phyloP scores from a whole-genome alignment of 2,797 vertebrate species.

The Cetoscarus ocellatus region DNA sequence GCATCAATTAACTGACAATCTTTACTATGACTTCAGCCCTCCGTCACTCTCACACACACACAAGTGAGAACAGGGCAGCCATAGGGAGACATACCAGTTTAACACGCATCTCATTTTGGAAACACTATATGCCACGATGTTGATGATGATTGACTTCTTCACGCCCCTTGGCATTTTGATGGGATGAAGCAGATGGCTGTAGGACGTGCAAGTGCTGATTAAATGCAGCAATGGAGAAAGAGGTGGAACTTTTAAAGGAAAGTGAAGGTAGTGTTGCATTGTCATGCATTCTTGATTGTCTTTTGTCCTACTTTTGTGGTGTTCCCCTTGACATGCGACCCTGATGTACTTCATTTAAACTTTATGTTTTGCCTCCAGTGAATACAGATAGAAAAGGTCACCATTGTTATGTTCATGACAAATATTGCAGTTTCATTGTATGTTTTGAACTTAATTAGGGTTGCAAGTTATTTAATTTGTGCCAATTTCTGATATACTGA shows the following conservation, averaged over 20 bases:
- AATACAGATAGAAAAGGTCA: not conserved
- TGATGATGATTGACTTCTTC: slow-evolving; percentile 44
- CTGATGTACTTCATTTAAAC: not conserved
- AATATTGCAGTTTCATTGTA: not conserved
- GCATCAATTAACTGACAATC: slow-evolving; percentile 76
- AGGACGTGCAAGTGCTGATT: slow-evolving; percentile 13
- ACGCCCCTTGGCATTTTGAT: slow-evolving; percentile 34
- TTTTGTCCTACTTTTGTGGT: too few species aligned
- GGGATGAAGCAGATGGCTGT: not conserved
- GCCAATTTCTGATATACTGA: too few species aligned
- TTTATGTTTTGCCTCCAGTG: not conserved
- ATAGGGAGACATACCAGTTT: slow-evolving; percentile 32
- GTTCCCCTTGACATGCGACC: not conserved
- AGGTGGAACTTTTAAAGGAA: slow-evolving; percentile 1
- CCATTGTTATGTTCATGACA: too few species aligned
- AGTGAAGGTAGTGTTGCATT: not conserved
- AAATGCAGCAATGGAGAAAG: slow-evolving; percentile 1
- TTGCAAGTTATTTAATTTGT: too few species aligned
- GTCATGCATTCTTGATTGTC: not conserved
- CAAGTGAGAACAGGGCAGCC: slow-evolving; percentile 27
- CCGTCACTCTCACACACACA: slow-evolving; percentile 6
- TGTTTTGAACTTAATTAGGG: too few species aligned
- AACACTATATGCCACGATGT: slow-evolving; percentile 25
- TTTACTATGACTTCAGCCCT: slow-evolving; percentile 39
- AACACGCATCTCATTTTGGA: slow-evolving; percentile 26